A percentile compares a stretch with the other conserved stretches of the same genome.
Conservation (phyloP, 2,113 vertebrate species). For the Tychaedon coryphoeus region DNA sequence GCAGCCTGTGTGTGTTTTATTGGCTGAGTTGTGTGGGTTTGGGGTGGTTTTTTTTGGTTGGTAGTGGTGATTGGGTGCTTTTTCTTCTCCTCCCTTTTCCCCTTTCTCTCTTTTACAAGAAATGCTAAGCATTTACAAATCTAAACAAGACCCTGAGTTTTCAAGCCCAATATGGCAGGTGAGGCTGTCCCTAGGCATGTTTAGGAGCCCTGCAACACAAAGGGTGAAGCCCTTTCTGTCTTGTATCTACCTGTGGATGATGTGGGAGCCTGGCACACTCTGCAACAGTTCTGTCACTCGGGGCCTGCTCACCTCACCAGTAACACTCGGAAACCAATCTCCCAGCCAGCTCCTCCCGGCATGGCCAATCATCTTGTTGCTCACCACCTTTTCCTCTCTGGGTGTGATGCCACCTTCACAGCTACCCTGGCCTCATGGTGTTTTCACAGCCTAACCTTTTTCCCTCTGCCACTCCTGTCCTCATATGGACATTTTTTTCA, state of each 20-base stretch:
- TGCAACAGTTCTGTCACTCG: neutral
- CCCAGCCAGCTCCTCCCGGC: neutral
- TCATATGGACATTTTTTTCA: neutral
- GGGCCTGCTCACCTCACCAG: neutral
- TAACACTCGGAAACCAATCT: neutral
- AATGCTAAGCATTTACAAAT: neutral
- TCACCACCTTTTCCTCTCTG: neutral
- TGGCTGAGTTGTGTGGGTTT: neutral
- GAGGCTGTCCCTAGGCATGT: neutral
- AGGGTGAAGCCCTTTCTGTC: neutral
- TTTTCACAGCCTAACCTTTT: neutral
- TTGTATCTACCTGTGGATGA: neutral
- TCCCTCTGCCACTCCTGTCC: neutral
- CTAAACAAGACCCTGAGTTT: neutral
- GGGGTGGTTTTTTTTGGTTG: neutral
- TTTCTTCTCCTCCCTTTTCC: too few species aligned
- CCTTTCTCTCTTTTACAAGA: neutral
- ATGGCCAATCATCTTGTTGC: neutral
- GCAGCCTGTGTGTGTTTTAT: neutral
- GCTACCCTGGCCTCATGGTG: neutral
- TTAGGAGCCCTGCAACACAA: neutral
- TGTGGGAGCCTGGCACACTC: rapidly evolving
- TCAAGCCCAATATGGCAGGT: neutral
- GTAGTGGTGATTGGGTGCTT: neutral
- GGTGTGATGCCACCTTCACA: neutral